These are phyloP conservation scores for Dasypolia templi DNA, from an alignment of 2,888 invertebrate genomes.

Conservation along the genomic window DNA sequence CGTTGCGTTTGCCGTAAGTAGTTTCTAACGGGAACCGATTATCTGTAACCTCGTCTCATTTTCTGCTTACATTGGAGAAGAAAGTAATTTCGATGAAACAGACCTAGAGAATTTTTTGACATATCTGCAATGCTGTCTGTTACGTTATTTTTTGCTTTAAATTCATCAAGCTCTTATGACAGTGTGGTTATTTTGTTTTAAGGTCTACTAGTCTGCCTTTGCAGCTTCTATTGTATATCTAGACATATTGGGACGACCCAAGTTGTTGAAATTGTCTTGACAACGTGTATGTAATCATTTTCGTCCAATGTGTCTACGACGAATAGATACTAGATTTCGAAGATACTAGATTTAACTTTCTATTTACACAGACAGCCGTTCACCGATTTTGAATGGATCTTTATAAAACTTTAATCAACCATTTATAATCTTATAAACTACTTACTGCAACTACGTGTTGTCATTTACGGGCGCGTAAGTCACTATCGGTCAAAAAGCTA, in stretches of 20 bases:
- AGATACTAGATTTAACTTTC: constrained; percentile 29
- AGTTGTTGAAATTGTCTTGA: background rate
- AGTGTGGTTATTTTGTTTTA: background rate
- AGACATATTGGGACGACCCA: background rate
- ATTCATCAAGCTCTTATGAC: background rate
- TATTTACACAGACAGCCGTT: constrained; percentile 12
- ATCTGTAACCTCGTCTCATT: constrained; percentile 47
- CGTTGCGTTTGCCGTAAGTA: constrained; percentile 46
- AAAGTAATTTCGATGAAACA: constrained; percentile 27
- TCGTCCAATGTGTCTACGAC: no score
- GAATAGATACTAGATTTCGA: no score
- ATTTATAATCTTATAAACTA: constrained; percentile 3
- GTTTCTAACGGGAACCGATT: constrained; percentile 58
- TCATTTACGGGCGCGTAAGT: constrained; percentile 41
- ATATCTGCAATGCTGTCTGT: constrained; percentile 22
- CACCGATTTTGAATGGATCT: background rate
- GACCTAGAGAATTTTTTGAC: background rate
- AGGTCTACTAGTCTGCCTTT: background rate
- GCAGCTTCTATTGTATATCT: background rate
- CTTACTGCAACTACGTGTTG: constrained; percentile 1
- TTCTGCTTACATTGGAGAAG: constrained; percentile 30
- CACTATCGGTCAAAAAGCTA: constrained; percentile 79
- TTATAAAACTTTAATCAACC: background rate
- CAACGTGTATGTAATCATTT: background rate
- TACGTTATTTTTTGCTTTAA: background rate